These are phyloP conservation scores for Melinaea marsaeus DNA, from an alignment of 2,888 invertebrate genomes.

Conservation along the genomic window DNA sequence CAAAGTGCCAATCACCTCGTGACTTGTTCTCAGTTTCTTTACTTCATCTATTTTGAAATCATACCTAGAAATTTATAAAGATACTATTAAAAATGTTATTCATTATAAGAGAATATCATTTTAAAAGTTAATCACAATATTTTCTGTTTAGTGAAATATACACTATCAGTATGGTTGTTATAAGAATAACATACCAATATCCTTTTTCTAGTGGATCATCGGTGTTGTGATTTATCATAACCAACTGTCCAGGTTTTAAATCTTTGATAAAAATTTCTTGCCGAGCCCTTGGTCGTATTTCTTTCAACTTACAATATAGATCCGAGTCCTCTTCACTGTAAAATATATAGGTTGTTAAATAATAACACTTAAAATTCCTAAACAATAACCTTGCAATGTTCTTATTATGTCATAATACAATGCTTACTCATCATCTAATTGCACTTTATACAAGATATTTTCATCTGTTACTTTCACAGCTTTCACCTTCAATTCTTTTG, in stretches of 20 bases:
- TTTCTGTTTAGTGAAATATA: too few relatives aligned
- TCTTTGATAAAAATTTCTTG: constrained; percentile 71
- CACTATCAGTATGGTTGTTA: not conserved
- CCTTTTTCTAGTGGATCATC: constrained; percentile 83
- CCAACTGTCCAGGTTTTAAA: constrained; percentile 77
- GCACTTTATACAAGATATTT: constrained; percentile 66
- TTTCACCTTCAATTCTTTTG: constrained; percentile 30
- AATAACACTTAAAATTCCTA: not conserved
- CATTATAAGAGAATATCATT: not conserved
- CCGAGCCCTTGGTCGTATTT: constrained; percentile 83
- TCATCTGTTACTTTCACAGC: constrained; percentile 38
- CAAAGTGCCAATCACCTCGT: constrained; percentile 77
- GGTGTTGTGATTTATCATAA: constrained; percentile 86
- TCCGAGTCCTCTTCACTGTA: constrained; percentile 60
- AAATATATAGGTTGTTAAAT: constrained; percentile 19
- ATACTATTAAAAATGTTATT: not conserved
- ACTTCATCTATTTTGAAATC: constrained; percentile 76
- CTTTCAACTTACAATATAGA: constrained; percentile 62
- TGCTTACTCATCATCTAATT: constrained; percentile 59
- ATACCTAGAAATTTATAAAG: constrained; percentile 54
- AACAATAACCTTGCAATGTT: not conserved
- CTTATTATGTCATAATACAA: constrained; percentile 1
- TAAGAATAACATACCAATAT: constrained; percentile 76
- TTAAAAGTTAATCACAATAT: not conserved
- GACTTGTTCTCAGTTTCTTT: constrained; percentile 54